phyloP scores from a whole-genome alignment of 2,888 invertebrate species.

The Lepetodrilus schrolli region DNA sequence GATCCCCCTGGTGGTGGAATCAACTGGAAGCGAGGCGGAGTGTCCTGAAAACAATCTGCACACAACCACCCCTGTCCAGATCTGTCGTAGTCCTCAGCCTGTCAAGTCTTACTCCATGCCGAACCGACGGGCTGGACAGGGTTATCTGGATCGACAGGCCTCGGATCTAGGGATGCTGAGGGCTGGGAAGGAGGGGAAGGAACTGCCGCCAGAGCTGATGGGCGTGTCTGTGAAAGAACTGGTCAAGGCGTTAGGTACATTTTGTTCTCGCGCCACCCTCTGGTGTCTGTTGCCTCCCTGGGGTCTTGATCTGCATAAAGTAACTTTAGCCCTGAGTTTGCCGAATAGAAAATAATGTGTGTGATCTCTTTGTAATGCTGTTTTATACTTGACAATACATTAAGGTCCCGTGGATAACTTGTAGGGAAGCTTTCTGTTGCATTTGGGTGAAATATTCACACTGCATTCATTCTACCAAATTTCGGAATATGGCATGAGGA shows the following conservation, averaged over 20 bases:
- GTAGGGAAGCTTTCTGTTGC: too few species aligned
- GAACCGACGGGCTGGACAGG: background rate
- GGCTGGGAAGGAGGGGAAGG: constrained; percentile 38
- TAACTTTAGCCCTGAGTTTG: too few species aligned
- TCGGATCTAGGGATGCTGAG: constrained; percentile 39
- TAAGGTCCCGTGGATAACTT: too few species aligned
- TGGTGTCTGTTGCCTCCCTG: constrained; percentile 11
- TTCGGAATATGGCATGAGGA: too few species aligned
- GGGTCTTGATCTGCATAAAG: too few species aligned
- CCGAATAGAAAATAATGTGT: too few species aligned
- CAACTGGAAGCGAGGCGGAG: background rate
- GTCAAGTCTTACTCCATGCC: background rate
- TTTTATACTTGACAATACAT: too few species aligned
- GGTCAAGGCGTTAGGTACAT: constrained; percentile 83
- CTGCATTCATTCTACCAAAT: too few species aligned
- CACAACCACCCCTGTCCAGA: constrained; percentile 10
- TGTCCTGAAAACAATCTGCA: background rate
- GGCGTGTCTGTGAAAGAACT: constrained; percentile 84
- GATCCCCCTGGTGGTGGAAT: background rate
- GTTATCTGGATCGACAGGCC: constrained; percentile 32
- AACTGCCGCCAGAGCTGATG: constrained; percentile 77
- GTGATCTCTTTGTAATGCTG: too few species aligned
- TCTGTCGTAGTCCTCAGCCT: constrained; percentile 8
- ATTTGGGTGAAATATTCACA: too few species aligned
- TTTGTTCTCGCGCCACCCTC: too few species aligned